These are phyloP conservation scores for Trichogramma evanescens DNA, from an alignment of 2,888 invertebrate genomes.

Conservation along the genomic window DNA sequence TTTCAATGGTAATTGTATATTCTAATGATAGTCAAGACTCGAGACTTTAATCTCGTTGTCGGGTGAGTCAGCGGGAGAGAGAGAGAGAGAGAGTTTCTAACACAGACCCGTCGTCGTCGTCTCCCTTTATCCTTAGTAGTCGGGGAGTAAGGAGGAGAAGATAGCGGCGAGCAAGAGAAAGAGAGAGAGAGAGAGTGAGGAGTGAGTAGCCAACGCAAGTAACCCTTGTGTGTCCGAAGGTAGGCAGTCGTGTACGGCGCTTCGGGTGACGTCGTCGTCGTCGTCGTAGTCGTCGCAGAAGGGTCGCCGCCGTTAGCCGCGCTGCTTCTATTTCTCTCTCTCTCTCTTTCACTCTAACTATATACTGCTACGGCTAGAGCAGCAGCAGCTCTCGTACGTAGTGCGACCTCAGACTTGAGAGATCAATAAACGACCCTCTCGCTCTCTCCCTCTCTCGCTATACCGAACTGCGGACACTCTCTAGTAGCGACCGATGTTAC, in stretches of 20 bases:
- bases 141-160: background rate
- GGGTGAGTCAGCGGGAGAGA: no score
- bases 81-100: no score
- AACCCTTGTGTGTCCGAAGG: conserved; percentile 45
- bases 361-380: no score
- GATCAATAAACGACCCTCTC: conserved; percentile 49
- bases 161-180: background rate
- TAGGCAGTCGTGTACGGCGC: conserved; percentile 44
- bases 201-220: conserved; percentile 23
- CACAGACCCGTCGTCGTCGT: no score
- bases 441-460: conserved; percentile 40
- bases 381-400: no score
- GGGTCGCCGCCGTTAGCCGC: conserved; percentile 33
- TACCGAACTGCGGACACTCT: conserved; percentile 33
- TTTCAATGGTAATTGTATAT: no score
- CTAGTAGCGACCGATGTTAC: conserved; percentile 42
- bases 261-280: conserved; percentile 29
- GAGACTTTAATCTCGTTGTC: no score
- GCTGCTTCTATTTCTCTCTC: conserved; percentile 31
- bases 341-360: conserved; percentile 26
- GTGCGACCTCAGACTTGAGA: conserved; percentile 46
- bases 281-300: conserved; percentile 30
- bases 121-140: no score
- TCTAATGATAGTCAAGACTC: no score
- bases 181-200: background rate